Conservation (phyloP, 2,797 vertebrate species). For the Anniella stebbinsi region DNA sequence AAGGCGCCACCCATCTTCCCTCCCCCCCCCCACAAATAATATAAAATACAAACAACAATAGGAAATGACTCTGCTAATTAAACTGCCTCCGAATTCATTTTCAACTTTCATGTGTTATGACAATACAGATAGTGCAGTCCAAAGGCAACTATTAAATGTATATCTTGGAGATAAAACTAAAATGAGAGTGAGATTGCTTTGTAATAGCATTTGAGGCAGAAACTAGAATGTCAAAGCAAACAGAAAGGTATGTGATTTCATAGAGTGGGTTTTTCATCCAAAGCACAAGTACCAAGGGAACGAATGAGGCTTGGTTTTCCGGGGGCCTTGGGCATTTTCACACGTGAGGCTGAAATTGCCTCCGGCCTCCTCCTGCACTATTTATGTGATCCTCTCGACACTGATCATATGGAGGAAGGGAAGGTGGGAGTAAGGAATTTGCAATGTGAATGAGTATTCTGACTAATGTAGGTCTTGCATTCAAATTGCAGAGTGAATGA, state of each 20-base stretch:
- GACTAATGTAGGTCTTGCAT: background rate
- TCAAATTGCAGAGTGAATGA: background rate
- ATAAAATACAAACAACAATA: constrained; percentile 50
- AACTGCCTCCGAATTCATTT: constrained; percentile 58
- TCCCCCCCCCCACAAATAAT: too few species aligned
- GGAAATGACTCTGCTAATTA: constrained; percentile 69
- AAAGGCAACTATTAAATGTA: constrained; percentile 40
- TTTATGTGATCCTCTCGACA: background rate
- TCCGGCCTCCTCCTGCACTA: background rate
- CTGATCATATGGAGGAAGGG: background rate
- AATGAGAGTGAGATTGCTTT: constrained; percentile 9
- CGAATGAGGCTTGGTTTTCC: background rate
- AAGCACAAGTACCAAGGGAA: background rate
- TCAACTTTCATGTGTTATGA: constrained; percentile 47
- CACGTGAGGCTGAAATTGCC: background rate
- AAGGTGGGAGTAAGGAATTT: background rate
- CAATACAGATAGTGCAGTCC: constrained; percentile 41
- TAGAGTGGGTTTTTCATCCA: background rate
- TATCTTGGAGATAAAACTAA: constrained; percentile 44
- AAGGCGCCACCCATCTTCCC: constrained; percentile 8
- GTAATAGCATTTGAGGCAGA: background rate
- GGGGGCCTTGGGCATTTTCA: background rate
- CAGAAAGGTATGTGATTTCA: background rate
- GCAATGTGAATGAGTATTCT: background rate
- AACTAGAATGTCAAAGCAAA: background rate